A percentile compares a stretch with the other conserved stretches of the same genome.
These are phyloP conservation scores for Ectemnius lituratus DNA, from an alignment of 2,888 invertebrate species.

Conservation along the genomic window DNA sequence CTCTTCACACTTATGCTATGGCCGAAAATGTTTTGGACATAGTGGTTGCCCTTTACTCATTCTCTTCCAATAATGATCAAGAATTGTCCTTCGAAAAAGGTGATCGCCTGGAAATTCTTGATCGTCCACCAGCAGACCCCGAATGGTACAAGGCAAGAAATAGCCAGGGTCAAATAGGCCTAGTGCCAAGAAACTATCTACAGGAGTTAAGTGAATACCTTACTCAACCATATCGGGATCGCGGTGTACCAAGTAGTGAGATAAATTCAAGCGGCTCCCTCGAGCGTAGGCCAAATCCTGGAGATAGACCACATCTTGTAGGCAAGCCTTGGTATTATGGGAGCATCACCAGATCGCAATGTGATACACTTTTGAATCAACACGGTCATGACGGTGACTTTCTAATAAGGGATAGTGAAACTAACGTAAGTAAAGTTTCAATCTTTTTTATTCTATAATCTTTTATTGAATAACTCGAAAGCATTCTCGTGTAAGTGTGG, in stretches of 20 bases:
- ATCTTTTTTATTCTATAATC: background rate
- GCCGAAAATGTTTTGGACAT: constrained; percentile 97
- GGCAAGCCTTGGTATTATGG: constrained; percentile 99
- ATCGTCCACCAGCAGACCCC: constrained; percentile 97
- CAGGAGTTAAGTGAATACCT: constrained; percentile 95
- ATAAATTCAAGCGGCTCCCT: constrained; percentile 78
- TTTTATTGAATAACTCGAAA: too few relatives aligned
- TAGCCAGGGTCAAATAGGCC: constrained; percentile 93
- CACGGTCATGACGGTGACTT: constrained; percentile 99
- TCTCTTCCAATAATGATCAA: constrained; percentile 95
- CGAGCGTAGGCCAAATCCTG: constrained; percentile 79
- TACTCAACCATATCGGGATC: constrained; percentile 88
- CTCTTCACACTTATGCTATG: constrained; percentile 95
- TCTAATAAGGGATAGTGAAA: constrained; percentile 98
- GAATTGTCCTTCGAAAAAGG: constrained; percentile 98
- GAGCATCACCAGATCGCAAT: constrained; percentile 95
- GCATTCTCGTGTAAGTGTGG: too few relatives aligned
- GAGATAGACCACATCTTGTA: constrained; percentile 84
- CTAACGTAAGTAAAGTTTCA: constrained; percentile 88
- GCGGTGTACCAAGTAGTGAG: constrained; percentile 71
- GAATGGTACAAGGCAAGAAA: constrained; percentile 99
- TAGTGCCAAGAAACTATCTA: constrained; percentile 97
- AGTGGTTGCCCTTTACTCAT: constrained; percentile 96
- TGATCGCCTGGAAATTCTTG: constrained; percentile 96
- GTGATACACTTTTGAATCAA: constrained; percentile 96